Evolutionary conservation across 2,888 invertebrate species (phyloP), one percentile per base, ranked within the genome.

Genomic region (Nezara viridula): DNA sequence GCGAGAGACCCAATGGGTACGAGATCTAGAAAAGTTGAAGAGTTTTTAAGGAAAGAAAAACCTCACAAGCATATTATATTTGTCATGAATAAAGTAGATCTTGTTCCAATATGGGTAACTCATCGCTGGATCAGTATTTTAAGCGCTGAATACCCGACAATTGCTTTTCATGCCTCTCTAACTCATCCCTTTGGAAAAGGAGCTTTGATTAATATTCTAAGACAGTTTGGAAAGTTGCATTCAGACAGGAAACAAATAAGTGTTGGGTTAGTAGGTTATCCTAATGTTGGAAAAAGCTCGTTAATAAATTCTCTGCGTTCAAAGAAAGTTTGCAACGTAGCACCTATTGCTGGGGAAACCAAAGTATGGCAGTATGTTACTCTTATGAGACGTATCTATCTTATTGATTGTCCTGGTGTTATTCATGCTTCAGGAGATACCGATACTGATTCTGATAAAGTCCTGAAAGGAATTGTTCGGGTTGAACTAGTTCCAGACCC

Each of bases 311-410:
- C 99, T 0, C 93, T 99, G 89, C 95, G 98, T 89, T 96, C 97
- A 19, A 98, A 99, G 92, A 99, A 99, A 93, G 99, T 99, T 0
- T 99, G 99, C 93, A 99, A 98, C 93, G 98, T 97, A 0, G 99
- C 99, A 9, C 99, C 99, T 0, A 98, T 99, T 92, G 99, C 99
- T 89, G 99, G 99, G 10, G 98, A 98, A 93, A 98, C 98, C 0
- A 98, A 98, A 94, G 98, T 99, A 2, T 99, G 99, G 99, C 99
- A 99, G 93, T 99, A 99, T 92, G 98, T 99, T 77, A 99, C 99
- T 0, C 93, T 99, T 89, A 99, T 99, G 99, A 96, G 95, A 92
- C 95, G 98, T 91, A 99, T 99, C 92, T 99, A 97, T 93, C 94
- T 99, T 24, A 99, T 99, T 91, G 99, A 99, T 94, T 99, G 99